Conservation (phyloP, 2,113 vertebrate genomes). For the Toxostoma redivivum region DNA sequence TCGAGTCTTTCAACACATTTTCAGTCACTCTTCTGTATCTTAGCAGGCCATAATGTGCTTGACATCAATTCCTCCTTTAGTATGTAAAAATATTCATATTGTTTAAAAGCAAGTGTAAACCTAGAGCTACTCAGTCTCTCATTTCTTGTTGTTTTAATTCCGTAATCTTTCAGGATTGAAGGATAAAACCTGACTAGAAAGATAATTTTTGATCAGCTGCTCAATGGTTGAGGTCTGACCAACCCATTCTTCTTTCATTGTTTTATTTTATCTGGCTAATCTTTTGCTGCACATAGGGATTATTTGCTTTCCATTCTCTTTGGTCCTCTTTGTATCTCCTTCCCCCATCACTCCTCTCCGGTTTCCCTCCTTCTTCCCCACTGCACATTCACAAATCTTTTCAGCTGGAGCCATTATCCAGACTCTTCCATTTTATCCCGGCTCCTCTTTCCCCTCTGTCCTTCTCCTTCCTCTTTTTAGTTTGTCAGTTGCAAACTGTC, state of each 20-base stretch:
- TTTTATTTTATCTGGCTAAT: background rate
- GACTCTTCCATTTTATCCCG: background rate
- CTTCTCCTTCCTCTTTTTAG: background rate
- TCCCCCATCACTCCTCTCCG: background rate
- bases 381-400: background rate
- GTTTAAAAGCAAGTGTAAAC: background rate
- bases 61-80: slow-evolving; percentile 21
- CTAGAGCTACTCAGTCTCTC: background rate
- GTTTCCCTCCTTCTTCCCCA: background rate
- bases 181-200: background rate
- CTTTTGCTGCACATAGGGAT: background rate
- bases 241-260: background rate
- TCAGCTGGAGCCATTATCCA: background rate
- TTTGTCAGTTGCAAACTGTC: background rate
- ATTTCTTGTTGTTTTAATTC: background rate
- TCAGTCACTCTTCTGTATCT: slow-evolving; percentile 14
- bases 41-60: slow-evolving; percentile 33
- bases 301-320: background rate
- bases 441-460: background rate
- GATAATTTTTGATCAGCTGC: background rate
- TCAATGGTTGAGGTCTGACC: background rate
- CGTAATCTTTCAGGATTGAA: background rate
- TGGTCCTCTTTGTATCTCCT: background rate
- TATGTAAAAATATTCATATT: slow-evolving; percentile 25
- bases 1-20: slow-evolving; percentile 51